Conservation (phyloP, 2,113 vertebrate genomes). For the Salvelinus sp. region DNA sequence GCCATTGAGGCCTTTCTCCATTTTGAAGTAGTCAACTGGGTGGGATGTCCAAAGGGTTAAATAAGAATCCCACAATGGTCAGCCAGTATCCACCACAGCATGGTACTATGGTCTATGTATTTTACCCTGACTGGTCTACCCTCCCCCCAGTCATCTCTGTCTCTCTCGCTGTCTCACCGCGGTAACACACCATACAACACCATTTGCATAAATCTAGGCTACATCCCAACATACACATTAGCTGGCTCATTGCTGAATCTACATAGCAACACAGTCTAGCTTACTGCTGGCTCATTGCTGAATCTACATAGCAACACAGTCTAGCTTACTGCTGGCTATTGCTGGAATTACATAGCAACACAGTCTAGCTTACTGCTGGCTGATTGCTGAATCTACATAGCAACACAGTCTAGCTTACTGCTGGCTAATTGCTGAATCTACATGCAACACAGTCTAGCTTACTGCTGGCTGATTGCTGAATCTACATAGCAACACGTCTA, state of each 20-base stretch:
- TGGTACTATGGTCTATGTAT: not conserved
- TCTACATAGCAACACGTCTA: too few species aligned
- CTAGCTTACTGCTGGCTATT: slow-evolving; percentile 49
- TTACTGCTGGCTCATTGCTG: slow-evolving; percentile 57
- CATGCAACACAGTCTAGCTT: too few species aligned
- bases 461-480: slow-evolving; percentile 57
- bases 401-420: slow-evolving; percentile 15
- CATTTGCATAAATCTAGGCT: slow-evolving; percentile 65
- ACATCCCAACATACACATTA: slow-evolving; percentile 51
- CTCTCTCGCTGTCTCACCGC: slow-evolving; percentile 47
- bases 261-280: too few species aligned
- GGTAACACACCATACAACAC: slow-evolving; percentile 46
- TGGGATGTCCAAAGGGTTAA: too few species aligned
- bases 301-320: too few species aligned
- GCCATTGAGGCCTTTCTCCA: too few species aligned
- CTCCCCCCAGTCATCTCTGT: slow-evolving; percentile 47
- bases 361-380: slow-evolving; percentile 46
- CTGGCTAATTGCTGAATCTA: slow-evolving; percentile 52
- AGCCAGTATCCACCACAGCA: not conserved
- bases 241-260: slow-evolving; percentile 53
- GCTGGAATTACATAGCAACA: slow-evolving; percentile 24
- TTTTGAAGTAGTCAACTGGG: too few species aligned
- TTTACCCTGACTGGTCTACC: not conserved
- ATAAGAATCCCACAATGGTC: too few species aligned
- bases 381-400: slow-evolving; percentile 28